Base-by-base conservation (phyloP, 2,797 vertebrate genomes). In the Xenentodon cancila region DNA sequence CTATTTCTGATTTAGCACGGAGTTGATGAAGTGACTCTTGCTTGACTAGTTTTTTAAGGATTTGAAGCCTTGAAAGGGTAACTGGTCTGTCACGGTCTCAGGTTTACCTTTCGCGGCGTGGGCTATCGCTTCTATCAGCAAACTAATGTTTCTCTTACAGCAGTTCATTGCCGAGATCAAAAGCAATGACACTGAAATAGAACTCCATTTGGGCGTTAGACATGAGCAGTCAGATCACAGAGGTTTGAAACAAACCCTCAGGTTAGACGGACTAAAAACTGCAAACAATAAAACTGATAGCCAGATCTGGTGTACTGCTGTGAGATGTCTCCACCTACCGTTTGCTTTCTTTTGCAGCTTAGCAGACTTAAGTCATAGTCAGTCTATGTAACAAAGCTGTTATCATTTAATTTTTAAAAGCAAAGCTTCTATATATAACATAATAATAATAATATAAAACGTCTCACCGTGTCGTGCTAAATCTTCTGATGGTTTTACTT, bases 401-500 rank as follows among this genome's bases (percentile, higher is more conserved):
- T 73, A 55, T 74, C 2, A 48, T 62, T 67, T 51, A 72, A 61
- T 70, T 32, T 54, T 67, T 46, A 37, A 68, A 68, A 46, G 65
- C 44, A 49, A 55, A 44, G 47, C 13, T 56, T 68, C 37, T 52
- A 55, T 64, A 59, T 59, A 69, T 51, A 20, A n/a, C 46, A 25
- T 5, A 5, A 5, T 30, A n/a, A n/a, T n/a, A n/a, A n/a, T n/a
- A n/a, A 8, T 30, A 30, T 30, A 30, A 30, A 30, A 30, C 30
- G 1, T 8, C 30, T 30, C 30, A 30, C 30, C 30, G 7, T 5
- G 16, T 18, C 13, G 58, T 44, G 64, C 60, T 30, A 70, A 71
- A 53, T 78, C 67, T 77, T 75, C 69, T 52, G 55, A 75, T 62
- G 15, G 59, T 71, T 84, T 73, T 83, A 74, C 80, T 84, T 60